phyloP scores from a whole-genome alignment of 1,140 invertebrate species.

The Magallana gigas region DNA sequence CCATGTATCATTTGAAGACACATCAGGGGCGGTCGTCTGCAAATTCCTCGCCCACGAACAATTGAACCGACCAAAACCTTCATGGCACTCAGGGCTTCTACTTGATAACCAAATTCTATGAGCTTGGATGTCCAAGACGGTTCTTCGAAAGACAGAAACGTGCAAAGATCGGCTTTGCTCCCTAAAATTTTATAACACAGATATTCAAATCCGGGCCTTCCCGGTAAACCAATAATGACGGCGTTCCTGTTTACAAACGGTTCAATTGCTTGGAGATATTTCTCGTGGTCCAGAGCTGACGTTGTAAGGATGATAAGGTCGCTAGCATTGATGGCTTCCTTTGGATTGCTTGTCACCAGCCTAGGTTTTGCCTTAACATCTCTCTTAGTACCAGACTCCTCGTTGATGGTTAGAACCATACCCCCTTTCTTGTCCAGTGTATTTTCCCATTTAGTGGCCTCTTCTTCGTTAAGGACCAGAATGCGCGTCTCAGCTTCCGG shows the following conservation, averaged over 20 bases:
- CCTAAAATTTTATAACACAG: constrained; percentile 58
- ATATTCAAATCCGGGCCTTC: constrained; percentile 71
- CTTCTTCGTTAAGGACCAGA: constrained; percentile 68
- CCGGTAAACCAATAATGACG: constrained; percentile 69
- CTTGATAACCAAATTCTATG: constrained; percentile 66
- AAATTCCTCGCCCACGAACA: constrained; percentile 55
- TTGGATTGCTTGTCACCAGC: constrained; percentile 66
- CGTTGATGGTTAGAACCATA: constrained; percentile 61
- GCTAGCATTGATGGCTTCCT: constrained; percentile 58
- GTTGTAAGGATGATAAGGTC: constrained; percentile 67
- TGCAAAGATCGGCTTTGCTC: constrained; percentile 55
- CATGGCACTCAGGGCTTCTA: constrained; percentile 54
- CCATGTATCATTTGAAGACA: constrained; percentile 63
- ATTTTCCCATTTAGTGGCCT: constrained; percentile 70
- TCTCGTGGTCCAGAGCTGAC: constrained; percentile 67
- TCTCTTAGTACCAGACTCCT: constrained; percentile 56
- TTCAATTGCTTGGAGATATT: constrained; percentile 68
- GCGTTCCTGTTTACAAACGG: constrained; percentile 62
- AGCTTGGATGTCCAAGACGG: constrained; percentile 69
- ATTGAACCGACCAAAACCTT: constrained; percentile 59
- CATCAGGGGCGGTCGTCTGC: constrained; percentile 61
- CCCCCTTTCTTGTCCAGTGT: constrained; percentile 55
- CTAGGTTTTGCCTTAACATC: constrained; percentile 60
- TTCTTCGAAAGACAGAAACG: constrained; percentile 68
- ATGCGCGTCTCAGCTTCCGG: constrained; percentile 65